Evolutionary conservation across 2,113 vertebrate species (phyloP), one percentile per base, ranked within the genome.

Genomic region (Ranitomeya imitator): DNA sequence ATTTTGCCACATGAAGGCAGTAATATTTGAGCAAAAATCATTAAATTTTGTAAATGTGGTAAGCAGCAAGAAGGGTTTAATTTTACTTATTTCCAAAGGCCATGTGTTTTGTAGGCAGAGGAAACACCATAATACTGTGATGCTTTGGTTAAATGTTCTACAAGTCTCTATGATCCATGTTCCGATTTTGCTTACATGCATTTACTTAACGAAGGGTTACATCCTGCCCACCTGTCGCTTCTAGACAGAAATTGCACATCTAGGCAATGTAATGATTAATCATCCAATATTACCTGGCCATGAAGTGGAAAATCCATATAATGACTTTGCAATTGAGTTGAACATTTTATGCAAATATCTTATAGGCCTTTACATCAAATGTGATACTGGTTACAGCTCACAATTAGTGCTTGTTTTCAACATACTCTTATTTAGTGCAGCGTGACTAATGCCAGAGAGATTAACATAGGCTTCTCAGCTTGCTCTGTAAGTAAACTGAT

Each of bases 301-400:
- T 88, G 79, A 83, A 88, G 86, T 83, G 79, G 79, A 83, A 88
- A 88, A 83, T 88, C 86, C 57, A 76, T 83, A 74, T 83, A 88
- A 88, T 88, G 86, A 74, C 79, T 88, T 83, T 88, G 79, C 26
- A 76, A 57, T 88, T 51, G 55, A 83, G 7, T 83, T 74, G 54
- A 76, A 71, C 67, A 61, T 88, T 88, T 88, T 83, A 88, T 88
- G 86, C 79, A 88, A 88, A 88, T 88, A 76, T 88, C 16, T 82
- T 60, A 15, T 71, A 82, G 78, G 16, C 67, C 69, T 83, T 76
- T 45, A 23, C 78, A 59, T 63, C 23, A 13, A 12, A 69, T 83
- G 69, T 73, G 26, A 61, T 45, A 31, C n/a, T 79, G 52, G 67
- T 23, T 52, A 88, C 31, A 61, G 79, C n/a, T 83, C 69, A 82